Evolutionary conservation across 2,797 vertebrate genomes (phyloP), one percentile per base, ranked within the genome.

Genomic region (Enteromius mattozi): DNA sequence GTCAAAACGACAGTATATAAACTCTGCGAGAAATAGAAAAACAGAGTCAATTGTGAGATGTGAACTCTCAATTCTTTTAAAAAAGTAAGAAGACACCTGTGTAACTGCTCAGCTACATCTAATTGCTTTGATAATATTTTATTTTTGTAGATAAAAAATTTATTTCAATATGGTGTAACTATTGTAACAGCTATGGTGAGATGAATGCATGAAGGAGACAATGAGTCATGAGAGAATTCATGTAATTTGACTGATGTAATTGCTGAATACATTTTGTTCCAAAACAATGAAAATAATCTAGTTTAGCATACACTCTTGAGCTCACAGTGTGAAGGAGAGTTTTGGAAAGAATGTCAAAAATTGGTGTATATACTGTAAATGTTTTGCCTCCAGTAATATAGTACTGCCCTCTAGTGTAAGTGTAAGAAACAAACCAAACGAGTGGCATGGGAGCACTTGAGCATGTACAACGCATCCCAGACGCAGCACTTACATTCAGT

Each of bases 341-440:
- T 63, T 65, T 65, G 61, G 9, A 24, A 59, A 24, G n/a, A 59
- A 9, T 24, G 21, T 10, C 54, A 10, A n/a, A 24, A 12, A 65
- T 7, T 17, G 6, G 27, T 65, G 27, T 33, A 33, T 33, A 65
- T 33, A 40, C 7, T 40, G 37, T 40, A 6, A 65, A 33, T 30
- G 70, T 2, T 16, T 47, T 51, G 70, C 61, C 33, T 77, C 35
- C 45, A 24, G 47, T 77, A 69, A 56, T 77, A 82, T 79, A 78
- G 47, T 71, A 79, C 84, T 89, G 88, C 82, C 88, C 79, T 82
- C 88, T 89, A 84, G 86, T 86, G 88, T 72, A 66, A 24, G 47
- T 47, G 56, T 59, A 76, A 45, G 33, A 83, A 76, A 84, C 61
- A 61, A 59, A 77, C 35, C 65, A 54, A 33, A 40, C 10, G 4